Percentiles rank a stretch among this genome's conserved stretches.
Evolutionary conservation across 2,113 vertebrate genomes (phyloP).

Genomic region (Rhinolophus sinicus): DNA sequence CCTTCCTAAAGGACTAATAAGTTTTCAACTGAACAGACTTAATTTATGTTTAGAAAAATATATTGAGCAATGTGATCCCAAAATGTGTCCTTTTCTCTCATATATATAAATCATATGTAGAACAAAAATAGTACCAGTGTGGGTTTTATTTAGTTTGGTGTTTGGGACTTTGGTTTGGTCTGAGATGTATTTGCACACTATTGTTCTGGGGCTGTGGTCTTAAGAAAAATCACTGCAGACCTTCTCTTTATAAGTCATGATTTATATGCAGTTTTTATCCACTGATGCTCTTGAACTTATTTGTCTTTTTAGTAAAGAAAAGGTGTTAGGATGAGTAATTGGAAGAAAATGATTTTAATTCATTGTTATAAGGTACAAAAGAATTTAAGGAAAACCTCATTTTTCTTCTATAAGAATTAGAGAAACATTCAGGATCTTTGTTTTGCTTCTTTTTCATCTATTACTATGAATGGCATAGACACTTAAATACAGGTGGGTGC

Average conservation of each 20-base stretch:
- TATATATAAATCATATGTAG: background rate
- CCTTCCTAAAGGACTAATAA: background rate
- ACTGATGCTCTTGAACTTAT: background rate
- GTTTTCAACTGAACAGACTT: background rate
- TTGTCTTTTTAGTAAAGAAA: conserved; percentile 7
- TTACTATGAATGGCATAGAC: background rate
- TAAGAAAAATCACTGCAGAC: background rate
- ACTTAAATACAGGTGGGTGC: background rate
- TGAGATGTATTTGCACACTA: background rate
- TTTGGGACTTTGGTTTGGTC: background rate
- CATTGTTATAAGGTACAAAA: background rate
- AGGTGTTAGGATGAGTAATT: background rate
- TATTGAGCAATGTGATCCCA: background rate
- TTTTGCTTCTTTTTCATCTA: background rate
- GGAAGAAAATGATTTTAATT: conserved; percentile 41
- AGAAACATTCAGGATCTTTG: background rate
- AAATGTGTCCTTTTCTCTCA: background rate
- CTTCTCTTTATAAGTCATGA: background rate
- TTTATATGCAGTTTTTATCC: background rate
- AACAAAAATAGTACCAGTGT: background rate
- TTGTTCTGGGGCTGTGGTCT: background rate
- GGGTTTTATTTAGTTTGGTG: background rate
- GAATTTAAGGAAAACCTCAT: background rate
- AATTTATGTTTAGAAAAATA: conserved; percentile 1
- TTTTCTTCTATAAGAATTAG: background rate